These are phyloP conservation scores for Chaetodon trifasciatus DNA, from an alignment of 2,797 vertebrate species.

Conservation along the genomic window DNA sequence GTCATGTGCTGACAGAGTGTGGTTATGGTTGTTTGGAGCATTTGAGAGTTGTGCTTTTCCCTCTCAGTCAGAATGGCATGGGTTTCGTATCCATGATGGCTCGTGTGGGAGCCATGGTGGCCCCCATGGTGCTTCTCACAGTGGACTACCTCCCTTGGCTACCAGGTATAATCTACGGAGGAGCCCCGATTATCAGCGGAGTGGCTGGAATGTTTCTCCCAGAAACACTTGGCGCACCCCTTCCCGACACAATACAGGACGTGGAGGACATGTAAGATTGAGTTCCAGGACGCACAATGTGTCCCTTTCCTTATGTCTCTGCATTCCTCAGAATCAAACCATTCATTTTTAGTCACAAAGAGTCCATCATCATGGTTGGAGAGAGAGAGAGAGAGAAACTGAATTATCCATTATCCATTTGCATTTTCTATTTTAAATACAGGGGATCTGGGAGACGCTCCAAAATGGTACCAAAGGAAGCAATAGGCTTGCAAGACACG, in stretches of 20 bases:
- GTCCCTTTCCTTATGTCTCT: not conserved
- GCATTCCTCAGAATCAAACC: conserved; percentile 20
- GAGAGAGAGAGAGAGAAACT: not conserved
- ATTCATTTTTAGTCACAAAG: not conserved
- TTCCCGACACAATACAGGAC: conserved; percentile 90
- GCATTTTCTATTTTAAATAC: conserved; percentile 52
- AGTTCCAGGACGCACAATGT: not conserved
- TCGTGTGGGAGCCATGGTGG: conserved; percentile 87
- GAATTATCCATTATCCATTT: conserved; percentile 13
- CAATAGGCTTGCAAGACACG: conserved; percentile 63
- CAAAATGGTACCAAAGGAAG: conserved; percentile 68
- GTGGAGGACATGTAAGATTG: conserved; percentile 86
- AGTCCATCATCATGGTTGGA: not conserved
- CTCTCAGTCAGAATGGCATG: conserved; percentile 90
- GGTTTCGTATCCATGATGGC: conserved; percentile 88
- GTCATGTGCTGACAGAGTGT: not conserved
- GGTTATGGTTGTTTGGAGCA: not conserved
- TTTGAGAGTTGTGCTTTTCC: not conserved
- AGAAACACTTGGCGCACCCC: conserved; percentile 85
- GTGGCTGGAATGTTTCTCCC: conserved; percentile 85
- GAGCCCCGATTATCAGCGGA: conserved; percentile 85
- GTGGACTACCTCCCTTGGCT: conserved; percentile 82
- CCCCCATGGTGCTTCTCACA: conserved; percentile 85
- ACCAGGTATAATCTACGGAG: conserved; percentile 87
- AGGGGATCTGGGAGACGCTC: conserved; percentile 65